phyloP scores from a whole-genome alignment of 2,797 vertebrate genomes.

The Pampus argenteus region DNA sequence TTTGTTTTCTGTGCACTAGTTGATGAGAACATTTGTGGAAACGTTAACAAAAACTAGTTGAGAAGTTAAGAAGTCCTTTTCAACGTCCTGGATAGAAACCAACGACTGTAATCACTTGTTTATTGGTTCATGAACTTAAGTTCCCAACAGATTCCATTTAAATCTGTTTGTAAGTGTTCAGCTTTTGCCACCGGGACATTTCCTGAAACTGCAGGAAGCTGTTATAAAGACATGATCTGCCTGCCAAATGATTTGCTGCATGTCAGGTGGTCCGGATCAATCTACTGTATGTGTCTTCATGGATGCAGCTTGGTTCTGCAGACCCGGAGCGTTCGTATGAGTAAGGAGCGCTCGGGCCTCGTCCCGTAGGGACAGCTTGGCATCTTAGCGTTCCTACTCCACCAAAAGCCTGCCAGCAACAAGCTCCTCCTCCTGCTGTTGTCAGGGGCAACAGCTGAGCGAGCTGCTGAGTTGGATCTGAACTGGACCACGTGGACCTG shows the following conservation, averaged over 20 bases:
- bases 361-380: slow-evolving; percentile 63
- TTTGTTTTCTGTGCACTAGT: too few species aligned
- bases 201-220: neutral
- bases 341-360: slow-evolving; percentile 48
- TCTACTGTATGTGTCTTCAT: slow-evolving; percentile 23
- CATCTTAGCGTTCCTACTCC: slow-evolving; percentile 50
- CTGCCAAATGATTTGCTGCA: neutral
- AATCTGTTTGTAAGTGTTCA: neutral
- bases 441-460: slow-evolving; percentile 74
- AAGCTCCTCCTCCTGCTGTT: slow-evolving; percentile 53
- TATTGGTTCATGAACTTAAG: neutral
- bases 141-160: neutral
- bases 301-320: slow-evolving; percentile 35
- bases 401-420: slow-evolving; percentile 53
- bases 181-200: neutral
- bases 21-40: neutral
- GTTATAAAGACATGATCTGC: neutral
- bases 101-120: neutral
- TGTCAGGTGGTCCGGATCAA: slow-evolving; percentile 2
- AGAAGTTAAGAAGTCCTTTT: too few species aligned
- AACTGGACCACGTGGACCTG: slow-evolving; percentile 59
- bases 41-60: too few species aligned
- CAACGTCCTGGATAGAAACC: neutral
- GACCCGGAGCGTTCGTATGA: slow-evolving; percentile 37
- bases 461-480: slow-evolving; percentile 71